These are phyloP conservation scores for Oscheius sp. DNA, from an alignment of 2,888 invertebrate species.

Conservation along the genomic window DNA sequence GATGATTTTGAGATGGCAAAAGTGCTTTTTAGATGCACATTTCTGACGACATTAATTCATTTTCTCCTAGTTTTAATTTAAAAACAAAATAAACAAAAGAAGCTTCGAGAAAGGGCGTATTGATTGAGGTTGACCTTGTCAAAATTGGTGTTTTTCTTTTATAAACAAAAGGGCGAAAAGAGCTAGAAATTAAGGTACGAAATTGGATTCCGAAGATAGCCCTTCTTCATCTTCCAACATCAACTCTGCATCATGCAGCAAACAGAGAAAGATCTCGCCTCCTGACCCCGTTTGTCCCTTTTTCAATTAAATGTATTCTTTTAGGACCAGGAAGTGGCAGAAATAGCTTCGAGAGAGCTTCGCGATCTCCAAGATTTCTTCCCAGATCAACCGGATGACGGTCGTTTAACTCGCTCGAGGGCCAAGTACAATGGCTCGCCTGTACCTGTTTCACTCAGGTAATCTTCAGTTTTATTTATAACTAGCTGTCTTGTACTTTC, in stretches of 20 bases:
- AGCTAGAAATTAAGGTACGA: slow-evolving; percentile 15
- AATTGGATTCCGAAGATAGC: slow-evolving; percentile 19
- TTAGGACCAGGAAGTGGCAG: slow-evolving; percentile 4
- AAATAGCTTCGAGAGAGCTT: slow-evolving; percentile 12
- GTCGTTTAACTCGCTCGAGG: slow-evolving; percentile 38
- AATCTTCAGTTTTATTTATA: no score
- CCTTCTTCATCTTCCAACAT: slow-evolving; percentile 1
- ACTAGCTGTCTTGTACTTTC: no score
- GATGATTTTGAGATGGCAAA: no score
- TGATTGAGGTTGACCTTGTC: no score
- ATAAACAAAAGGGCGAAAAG: no score
- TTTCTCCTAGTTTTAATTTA: no score
- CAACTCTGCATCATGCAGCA: slow-evolving; percentile 10
- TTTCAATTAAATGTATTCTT: not conserved
- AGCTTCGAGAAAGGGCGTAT: no score
- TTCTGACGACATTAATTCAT: no score
- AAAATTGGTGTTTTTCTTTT: no score
- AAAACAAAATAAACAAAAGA: no score
- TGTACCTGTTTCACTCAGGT: no score
- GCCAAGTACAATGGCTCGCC: slow-evolving; percentile 32
- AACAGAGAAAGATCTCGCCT: slow-evolving; percentile 18
- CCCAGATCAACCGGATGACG: slow-evolving; percentile 41
- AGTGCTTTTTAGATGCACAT: no score
- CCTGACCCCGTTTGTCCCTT: not conserved
- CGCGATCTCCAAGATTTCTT: slow-evolving; percentile 50